Base-by-base conservation (phyloP, 2,888 invertebrate species). In the Hydropsyche betteni region DNA sequence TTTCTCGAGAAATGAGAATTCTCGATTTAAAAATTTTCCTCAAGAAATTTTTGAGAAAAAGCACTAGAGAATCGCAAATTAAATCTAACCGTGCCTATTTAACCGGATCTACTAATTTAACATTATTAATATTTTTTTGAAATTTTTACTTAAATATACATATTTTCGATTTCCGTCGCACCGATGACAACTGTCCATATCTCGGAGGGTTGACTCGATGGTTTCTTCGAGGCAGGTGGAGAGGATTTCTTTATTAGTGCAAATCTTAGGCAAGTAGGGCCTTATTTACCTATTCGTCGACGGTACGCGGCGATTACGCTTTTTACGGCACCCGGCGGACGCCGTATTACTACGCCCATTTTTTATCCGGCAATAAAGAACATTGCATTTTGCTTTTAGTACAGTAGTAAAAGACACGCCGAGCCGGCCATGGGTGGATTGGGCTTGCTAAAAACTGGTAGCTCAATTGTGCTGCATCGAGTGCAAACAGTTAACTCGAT, bases 191-290 rank as follows among this genome's bases (percentile, higher is more conserved):
- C 24, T 24, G 1, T 24, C 10, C 64, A 33, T 64, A 24, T n/a
- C 12, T 24, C 64, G 34, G 64, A 64, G 12, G 36, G 64, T 64
- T 33, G 36, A n/a, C 44, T 10, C 10, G 10, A 44, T 44, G 34
- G 64, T 24, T 36, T 36, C 36, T 64, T 64, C 14, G 16, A 6
- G 55, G 55, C 2, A 55, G 55, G 55, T 55, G 55, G 55, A 55
- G 55, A 55, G 36, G 36, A 64, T 64, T 64, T 64, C 64, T 64
- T 64, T 64, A 64, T 64, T 64, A 64, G 64, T 64, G 24, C 64
- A 64, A 36, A 34, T 1, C 24, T 24, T 24, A 24, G 24, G 24
- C 24, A 33, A 34, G 34, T 64, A 3, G 24, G 6, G 64, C 64
- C 64, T 64, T 64, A 64, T 64, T 64, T 64, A 34, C 64, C 36